Conservation (phyloP, 2,888 invertebrate species). For the Andrena haemorrhoa region DNA sequence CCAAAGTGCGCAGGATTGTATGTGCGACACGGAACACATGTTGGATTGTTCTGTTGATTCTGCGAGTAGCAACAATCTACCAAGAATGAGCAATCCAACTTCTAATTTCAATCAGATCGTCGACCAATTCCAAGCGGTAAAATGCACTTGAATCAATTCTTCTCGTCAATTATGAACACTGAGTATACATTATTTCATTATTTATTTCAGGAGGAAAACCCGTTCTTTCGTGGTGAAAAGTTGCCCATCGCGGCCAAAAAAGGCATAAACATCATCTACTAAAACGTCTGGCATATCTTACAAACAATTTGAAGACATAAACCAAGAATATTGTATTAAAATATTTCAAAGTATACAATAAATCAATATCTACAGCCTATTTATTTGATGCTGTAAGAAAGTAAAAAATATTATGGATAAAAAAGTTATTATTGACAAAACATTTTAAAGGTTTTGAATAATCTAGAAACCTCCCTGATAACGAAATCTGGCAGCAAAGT, state of each 20-base stretch:
- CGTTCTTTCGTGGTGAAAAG: slow-evolving; percentile 93
- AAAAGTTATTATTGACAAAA: slow-evolving; percentile 15
- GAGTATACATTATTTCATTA: slow-evolving; percentile 33
- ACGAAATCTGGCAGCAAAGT: too few relatives aligned
- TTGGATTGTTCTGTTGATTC: slow-evolving; percentile 92
- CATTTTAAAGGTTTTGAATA: slow-evolving; percentile 20
- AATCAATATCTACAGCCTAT: neutral
- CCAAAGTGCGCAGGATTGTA: slow-evolving; percentile 96
- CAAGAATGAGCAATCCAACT: slow-evolving; percentile 83
- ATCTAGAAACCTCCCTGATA: neutral
- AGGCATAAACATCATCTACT: slow-evolving; percentile 90
- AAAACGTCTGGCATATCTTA: slow-evolving; percentile 60
- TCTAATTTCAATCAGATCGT: slow-evolving; percentile 90
- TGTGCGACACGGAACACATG: slow-evolving; percentile 99
- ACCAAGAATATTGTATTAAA: slow-evolving; percentile 25
- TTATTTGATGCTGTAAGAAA: neutral
- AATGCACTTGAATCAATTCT: neutral
- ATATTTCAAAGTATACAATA: slow-evolving; percentile 35
- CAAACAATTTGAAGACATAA: neutral
- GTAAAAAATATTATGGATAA: neutral
- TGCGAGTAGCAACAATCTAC: slow-evolving; percentile 79
- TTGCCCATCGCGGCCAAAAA: slow-evolving; percentile 97
- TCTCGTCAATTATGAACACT: neutral
- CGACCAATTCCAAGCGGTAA: slow-evolving; percentile 86
- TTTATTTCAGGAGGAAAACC: slow-evolving; percentile 90